Conservation (phyloP, 2,113 vertebrate genomes). For the cat (Felis catus) region DNA sequence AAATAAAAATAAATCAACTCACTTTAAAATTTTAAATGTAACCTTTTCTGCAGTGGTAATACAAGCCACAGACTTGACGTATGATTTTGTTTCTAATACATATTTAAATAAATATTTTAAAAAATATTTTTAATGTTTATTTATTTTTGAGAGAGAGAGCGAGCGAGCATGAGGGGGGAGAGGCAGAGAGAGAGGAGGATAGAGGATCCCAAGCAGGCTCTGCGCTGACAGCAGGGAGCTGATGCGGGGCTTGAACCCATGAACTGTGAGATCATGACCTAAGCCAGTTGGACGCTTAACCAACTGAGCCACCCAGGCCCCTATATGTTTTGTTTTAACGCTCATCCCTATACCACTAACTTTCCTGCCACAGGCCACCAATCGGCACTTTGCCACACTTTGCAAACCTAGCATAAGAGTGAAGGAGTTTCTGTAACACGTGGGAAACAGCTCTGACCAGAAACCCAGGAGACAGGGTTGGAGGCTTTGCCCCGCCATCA, state of each 20-base stretch:
- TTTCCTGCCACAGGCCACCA: not conserved
- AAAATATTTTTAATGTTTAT: too few species aligned
- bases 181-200: too few species aligned
- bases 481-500: not conserved
- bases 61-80: not conserved
- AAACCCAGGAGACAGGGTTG: not conserved
- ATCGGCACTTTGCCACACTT: not conserved
- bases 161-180: too few species aligned
- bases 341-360: not conserved
- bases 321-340: not conserved
- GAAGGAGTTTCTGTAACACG: fast-evolving
- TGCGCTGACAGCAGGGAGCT: too few species aligned
- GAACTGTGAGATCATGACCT: too few species aligned
- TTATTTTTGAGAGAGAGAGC: too few species aligned
- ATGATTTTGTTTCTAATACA: not conserved
- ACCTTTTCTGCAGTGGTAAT: not conserved
- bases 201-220: too few species aligned
- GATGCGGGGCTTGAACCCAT: too few species aligned
- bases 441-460: not conserved
- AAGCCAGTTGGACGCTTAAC: too few species aligned
- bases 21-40: not conserved
- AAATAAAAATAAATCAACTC: not conserved
- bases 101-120: not conserved
- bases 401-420: not conserved
- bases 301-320: too few species aligned